Conservation (phyloP, 2,113 vertebrate genomes). For the Aythya baeri region DNA sequence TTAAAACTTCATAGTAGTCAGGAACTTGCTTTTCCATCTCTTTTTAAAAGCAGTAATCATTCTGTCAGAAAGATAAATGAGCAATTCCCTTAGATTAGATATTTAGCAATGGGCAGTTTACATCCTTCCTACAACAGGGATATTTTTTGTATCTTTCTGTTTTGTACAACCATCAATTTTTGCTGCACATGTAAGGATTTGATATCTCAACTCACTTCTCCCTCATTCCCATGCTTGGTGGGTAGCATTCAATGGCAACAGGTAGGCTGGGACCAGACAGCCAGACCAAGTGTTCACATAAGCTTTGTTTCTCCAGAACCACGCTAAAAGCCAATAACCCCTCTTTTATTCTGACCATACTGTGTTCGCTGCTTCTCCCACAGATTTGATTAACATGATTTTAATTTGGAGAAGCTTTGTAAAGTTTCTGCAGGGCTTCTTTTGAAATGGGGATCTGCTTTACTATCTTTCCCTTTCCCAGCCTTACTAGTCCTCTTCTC, state of each 20-base stretch:
- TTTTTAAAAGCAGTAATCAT: background rate
- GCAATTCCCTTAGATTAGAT: background rate
- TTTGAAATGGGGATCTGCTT: background rate
- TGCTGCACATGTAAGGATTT: background rate
- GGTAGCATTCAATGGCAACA: background rate
- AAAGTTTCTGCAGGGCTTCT: background rate
- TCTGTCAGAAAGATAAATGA: background rate
- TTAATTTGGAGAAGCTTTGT: background rate
- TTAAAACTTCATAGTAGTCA: background rate
- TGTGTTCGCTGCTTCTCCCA: background rate
- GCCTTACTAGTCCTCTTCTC: background rate
- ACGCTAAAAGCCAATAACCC: background rate
- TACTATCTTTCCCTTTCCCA: background rate
- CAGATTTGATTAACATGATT: background rate
- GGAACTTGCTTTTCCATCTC: background rate
- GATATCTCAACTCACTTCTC: background rate
- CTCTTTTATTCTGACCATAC: background rate
- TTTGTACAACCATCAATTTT: background rate
- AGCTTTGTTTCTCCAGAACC: background rate
- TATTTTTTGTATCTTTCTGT: background rate
- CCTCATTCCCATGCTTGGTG: fast-evolving
- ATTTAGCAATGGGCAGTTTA: background rate
- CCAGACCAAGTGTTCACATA: background rate
- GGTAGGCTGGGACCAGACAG: background rate
- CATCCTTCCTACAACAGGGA: background rate